Percentiles rank a stretch among this genome's conserved stretches.
phyloP scores from a whole-genome alignment of 2,113 vertebrate species.

The Poeciliopsis occidentalis region DNA sequence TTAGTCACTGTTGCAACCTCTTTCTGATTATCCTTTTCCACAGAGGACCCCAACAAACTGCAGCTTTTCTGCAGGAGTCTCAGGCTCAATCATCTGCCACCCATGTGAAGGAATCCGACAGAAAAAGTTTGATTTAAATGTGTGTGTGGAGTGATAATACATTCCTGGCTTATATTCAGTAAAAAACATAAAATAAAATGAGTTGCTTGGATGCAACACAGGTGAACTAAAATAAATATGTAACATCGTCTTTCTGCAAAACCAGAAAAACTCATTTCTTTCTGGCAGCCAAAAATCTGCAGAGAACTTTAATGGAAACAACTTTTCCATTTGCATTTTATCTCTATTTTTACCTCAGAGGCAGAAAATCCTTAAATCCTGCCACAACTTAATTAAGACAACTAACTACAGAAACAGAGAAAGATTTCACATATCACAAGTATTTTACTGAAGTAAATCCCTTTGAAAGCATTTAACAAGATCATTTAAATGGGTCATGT shows the following conservation, averaged over 20 bases:
- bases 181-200: neutral
- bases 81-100: neutral
- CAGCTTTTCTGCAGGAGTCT: slow-evolving; percentile 5
- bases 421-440: neutral
- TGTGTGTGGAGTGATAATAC: neutral
- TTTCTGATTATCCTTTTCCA: slow-evolving; percentile 18
- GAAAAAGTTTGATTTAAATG: neutral
- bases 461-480: slow-evolving; percentile 1
- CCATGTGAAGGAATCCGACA: neutral
- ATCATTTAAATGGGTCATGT: neutral
- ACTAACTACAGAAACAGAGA: too few relatives aligned
- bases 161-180: neutral
- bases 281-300: neutral
- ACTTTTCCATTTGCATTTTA: neutral
- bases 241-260: neutral
- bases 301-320: neutral
- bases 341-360: too few relatives aligned
- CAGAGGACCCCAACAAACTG: slow-evolving; percentile 11
- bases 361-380: too few relatives aligned
- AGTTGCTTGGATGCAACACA: neutral
- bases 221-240: too few relatives aligned
- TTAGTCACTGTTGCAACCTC: slow-evolving; percentile 27
- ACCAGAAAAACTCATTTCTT: neutral
- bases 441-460: slow-evolving; percentile 12
- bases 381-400: too few relatives aligned